Percentiles rank a stretch among this genome's conserved stretches.
Evolutionary conservation across 2,888 invertebrate genomes (phyloP).

Genomic region (Archips crataeganus): DNA sequence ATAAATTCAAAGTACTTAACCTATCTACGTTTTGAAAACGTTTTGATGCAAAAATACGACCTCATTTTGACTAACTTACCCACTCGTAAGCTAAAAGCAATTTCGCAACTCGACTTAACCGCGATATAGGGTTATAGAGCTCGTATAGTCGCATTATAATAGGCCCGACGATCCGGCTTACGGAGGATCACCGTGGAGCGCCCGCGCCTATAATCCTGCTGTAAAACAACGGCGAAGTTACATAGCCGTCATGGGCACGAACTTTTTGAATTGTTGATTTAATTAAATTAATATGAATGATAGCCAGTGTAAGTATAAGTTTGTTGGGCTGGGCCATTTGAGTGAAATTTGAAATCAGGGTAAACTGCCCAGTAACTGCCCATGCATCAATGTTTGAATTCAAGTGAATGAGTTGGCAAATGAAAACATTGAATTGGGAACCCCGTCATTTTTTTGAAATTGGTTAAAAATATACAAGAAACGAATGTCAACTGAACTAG

Average conservation of each 20-base stretch:
- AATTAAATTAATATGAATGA: background rate
- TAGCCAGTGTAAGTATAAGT: no score
- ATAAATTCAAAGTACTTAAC: background rate
- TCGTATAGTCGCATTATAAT: slow-evolving; percentile 46
- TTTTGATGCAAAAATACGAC: background rate
- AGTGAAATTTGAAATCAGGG: no score
- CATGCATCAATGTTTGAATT: no score
- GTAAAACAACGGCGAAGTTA: slow-evolving; percentile 72
- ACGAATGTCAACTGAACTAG: no score
- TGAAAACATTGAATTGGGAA: no score
- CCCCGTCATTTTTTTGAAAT: no score
- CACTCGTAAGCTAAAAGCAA: slow-evolving; percentile 17
- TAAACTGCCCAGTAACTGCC: no score
- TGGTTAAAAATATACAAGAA: no score
- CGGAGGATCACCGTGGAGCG: slow-evolving; percentile 46
- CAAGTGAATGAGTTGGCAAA: no score
- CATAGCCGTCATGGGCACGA: slow-evolving; percentile 55
- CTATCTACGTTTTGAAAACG: background rate
- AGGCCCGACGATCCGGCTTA: slow-evolving; percentile 71
- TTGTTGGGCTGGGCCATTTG: no score
- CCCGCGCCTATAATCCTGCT: slow-evolving; percentile 69
- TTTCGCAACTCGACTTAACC: slow-evolving; percentile 30
- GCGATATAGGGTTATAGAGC: slow-evolving; percentile 35
- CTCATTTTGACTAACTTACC: background rate
- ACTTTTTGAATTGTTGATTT: slow-evolving; percentile 49